Evolutionary conservation across 2,888 invertebrate genomes (phyloP), one percentile per base, ranked within the genome.

Genomic region (Ectemnius continuus): DNA sequence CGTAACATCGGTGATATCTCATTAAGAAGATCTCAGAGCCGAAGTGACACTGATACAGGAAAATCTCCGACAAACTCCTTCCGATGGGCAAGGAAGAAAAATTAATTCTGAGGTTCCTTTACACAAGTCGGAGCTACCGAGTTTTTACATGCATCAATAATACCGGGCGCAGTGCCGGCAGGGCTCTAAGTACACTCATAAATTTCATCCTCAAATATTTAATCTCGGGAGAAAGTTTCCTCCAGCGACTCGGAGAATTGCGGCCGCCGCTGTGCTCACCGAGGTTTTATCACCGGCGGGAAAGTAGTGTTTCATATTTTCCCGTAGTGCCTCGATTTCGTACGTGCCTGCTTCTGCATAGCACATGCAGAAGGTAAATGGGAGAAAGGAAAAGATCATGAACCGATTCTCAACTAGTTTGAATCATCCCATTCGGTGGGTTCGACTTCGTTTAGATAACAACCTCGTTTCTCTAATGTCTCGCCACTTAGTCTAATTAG

Each of bases 401-500:
- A 36, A 36, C 36, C 36, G 4, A 36, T 36, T 36, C 8, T 36
- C 8, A 8, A 36, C 5, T 14, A 52, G 14, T 52, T 16, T 52
- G 52, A 13, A 52, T 52, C n/a, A 16, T 52, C 16, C 16, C 52
- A 13, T 52, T 4, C 4, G 13, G 52, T 52, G n/a, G 16, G 1
- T 14, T 36, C 11, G 1, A 52, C 11, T 16, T 52, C 13, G 5
- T 14, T 48, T 4, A 4, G 14, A 48, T 48, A 16, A 48, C 14
- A 48, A 5, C 14, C 4, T 48, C 48, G 14, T 52, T 52, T 52
- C 52, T 14, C 13, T 11, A 52, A 14, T 13, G 16, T 52, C 1
- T 16, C 52, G 8, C 16, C 52, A 57, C 63, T 61, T 62, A 58
- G 67, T 23, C 61, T 61, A 73, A 73, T 73, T 74, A 73, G 67